Base-by-base conservation (phyloP, 1,140 invertebrate species). In the Hycleus cichorii region DNA sequence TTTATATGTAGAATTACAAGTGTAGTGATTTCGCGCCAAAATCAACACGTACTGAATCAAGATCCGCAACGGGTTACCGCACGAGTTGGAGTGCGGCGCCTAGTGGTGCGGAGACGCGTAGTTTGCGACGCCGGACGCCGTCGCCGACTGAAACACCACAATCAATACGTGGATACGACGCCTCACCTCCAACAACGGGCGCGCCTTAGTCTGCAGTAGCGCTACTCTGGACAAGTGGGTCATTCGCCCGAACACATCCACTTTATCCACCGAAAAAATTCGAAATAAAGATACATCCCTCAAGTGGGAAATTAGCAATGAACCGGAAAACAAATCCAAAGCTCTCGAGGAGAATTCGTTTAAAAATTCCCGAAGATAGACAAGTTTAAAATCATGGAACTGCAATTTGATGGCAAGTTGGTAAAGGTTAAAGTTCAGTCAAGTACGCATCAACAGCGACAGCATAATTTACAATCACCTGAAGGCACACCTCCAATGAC, bases 71-170 rank as follows among this genome's bases (percentile, higher is more conserved):
- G 51, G 24, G 39, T 25, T 8, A 18, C 39, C 50, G 53, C 46
- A 51, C 53, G 49, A 48, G 49, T 40, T 50, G 47, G 51, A 47
- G 47, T 49, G 49, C 60, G 55, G 47, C 58, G 32, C 32, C 32
- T 32, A 32, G 40, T n/a, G 11, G 11, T 42, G 40, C 11, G 48
- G 39, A 50, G 55, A 56, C 60, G 54, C 57, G 51, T 48, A 59
- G 52, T 57, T 60, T 45, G 64, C 64, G 64, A 65, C 67, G 67
- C 60, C 62, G 63, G 67, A 66, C 67, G 63, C 58, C 67, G 65
- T 57, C 67, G 67, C 62, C 61, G 65, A 63, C 65, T 65, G 63
- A 67, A 54, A 4, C 50, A 49, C 54, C 47, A 26, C 51, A 66
- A 68, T 68, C 67, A 68, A 68, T 68, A 68, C 66, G 63, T 25